phyloP scores from a whole-genome alignment of 1,140 invertebrate genomes.

The Drosophila pachea region DNA sequence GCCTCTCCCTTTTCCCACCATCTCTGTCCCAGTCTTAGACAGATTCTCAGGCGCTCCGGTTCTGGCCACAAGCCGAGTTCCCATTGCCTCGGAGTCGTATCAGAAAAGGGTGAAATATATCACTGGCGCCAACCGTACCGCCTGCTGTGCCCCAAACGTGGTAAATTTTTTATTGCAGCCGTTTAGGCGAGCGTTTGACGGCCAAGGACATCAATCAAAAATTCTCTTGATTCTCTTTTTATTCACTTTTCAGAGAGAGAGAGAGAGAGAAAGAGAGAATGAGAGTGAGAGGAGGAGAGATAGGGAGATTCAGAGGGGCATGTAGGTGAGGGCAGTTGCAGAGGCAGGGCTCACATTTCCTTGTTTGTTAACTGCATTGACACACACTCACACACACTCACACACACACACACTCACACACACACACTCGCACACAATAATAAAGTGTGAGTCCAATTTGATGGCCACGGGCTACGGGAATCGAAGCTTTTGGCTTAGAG shows the following conservation, averaged over 20 bases:
- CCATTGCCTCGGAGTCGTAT: constrained; percentile 23
- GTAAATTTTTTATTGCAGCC: constrained; percentile 76
- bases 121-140: constrained; percentile 70
- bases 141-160: constrained; percentile 67
- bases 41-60: constrained; percentile 39
- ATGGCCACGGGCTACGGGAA: constrained; percentile 35
- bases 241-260: background rate
- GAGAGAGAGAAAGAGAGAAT: too few relatives aligned
- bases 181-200: constrained; percentile 72
- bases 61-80: constrained; percentile 55
- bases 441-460: constrained; percentile 34
- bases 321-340: too few relatives aligned
- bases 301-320: background rate
- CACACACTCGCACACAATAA: too few relatives aligned
- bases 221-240: constrained; percentile 20
- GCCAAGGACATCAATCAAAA: constrained; percentile 74
- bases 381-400: too few relatives aligned
- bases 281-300: background rate
- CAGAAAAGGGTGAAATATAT: constrained; percentile 74
- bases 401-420: too few relatives aligned
- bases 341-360: constrained; percentile 2
- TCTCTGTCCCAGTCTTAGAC: constrained; percentile 4
- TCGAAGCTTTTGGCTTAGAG: constrained; percentile 25
- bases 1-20: background rate
- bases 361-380: constrained; percentile 36